Conservation (phyloP, 1,140 invertebrate genomes). For the Leucophenga varia region DNA sequence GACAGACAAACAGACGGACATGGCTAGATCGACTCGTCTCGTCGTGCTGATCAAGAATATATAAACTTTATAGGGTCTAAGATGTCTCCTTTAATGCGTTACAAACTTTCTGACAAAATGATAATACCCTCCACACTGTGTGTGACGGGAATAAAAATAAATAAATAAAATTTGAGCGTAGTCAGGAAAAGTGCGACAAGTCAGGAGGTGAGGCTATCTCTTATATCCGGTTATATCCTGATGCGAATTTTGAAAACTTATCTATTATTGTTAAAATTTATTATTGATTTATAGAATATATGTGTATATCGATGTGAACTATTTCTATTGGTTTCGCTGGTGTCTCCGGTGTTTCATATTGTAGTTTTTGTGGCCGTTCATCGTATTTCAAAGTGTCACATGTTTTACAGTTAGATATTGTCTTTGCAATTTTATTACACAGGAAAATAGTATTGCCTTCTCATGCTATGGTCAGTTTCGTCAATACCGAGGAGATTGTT, state of each 20-base stretch:
- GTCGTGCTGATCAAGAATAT: no score
- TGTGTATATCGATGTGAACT: conserved; percentile 13
- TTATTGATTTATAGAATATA: conserved; percentile 6
- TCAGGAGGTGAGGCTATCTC: conserved; percentile 6
- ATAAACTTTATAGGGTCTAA: no score
- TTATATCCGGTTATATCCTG: not conserved
- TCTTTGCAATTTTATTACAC: conserved; percentile 1
- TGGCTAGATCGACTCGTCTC: no score
- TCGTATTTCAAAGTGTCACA: conserved; percentile 5
- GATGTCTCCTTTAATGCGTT: no score
- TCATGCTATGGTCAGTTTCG: not conserved
- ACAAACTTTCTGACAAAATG: no score
- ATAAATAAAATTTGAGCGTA: no score
- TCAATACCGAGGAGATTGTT: not conserved
- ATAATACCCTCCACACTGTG: no score
- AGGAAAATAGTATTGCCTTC: conserved; percentile 1
- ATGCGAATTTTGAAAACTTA: conserved; percentile 11
- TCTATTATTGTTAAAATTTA: conserved; percentile 13
- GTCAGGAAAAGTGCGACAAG: no score
- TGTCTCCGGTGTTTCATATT: conserved; percentile 5
- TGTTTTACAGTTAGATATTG: conserved; percentile 2
- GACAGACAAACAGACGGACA: no score
- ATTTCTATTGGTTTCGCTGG: conserved; percentile 10
- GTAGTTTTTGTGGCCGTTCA: conserved; percentile 2
- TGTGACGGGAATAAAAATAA: no score